Percentiles rank a stretch among this genome's conserved stretches.
Evolutionary conservation across 2,113 vertebrate genomes (phyloP).

Genomic region (Apus apus): DNA sequence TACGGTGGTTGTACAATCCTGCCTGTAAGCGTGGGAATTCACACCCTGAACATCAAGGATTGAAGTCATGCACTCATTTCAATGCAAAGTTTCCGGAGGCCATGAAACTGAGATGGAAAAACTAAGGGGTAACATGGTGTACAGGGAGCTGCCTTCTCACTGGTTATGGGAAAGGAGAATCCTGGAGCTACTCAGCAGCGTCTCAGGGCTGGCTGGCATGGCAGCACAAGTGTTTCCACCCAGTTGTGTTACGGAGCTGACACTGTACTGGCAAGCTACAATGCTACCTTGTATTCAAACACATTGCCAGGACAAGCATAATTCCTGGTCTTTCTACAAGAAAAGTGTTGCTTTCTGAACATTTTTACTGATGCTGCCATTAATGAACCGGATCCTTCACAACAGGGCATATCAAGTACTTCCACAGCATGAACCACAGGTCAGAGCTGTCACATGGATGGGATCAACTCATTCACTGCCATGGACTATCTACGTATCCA

Average conservation of each 20-base stretch:
- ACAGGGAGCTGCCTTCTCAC: neutral
- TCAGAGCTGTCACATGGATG: neutral
- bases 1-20: neutral
- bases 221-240: neutral
- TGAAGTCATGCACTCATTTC: neutral
- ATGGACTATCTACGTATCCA: neutral
- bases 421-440: neutral
- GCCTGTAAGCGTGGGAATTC: neutral
- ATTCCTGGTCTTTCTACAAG: neutral
- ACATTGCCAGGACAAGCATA: neutral
- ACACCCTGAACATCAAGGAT: neutral
- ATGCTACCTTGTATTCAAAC: neutral
- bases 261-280: neutral
- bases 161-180: neutral
- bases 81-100: constrained; percentile 20
- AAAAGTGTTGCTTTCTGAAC: neutral
- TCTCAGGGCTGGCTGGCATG: neutral
- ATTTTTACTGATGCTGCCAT: neutral
- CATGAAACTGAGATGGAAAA: neutral
- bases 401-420: neutral
- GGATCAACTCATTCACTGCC: neutral
- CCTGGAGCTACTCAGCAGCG: neutral
- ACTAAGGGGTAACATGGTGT: neutral
- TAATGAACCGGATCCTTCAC: neutral
- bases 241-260: neutral